These are phyloP conservation scores for Clarias batrachus DNA, from an alignment of 2,113 vertebrate species.

Conservation along the genomic window DNA sequence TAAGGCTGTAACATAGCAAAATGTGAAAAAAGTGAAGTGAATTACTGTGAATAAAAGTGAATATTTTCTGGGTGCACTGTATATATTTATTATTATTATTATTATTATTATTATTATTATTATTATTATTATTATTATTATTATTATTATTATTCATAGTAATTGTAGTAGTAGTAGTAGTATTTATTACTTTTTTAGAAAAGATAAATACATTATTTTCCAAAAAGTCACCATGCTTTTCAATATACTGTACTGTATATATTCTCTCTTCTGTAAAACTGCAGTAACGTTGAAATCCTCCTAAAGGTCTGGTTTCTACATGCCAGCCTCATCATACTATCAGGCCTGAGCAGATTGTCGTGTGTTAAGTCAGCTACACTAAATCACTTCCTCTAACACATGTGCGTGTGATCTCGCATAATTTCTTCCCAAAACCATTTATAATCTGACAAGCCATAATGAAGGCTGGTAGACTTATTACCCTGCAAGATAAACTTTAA, in stretches of 20 bases:
- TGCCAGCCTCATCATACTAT: conserved; percentile 54
- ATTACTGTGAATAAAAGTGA: too few species aligned
- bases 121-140: too few species aligned
- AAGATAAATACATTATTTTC: too few species aligned
- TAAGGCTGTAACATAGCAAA: too few species aligned
- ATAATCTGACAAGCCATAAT: conserved; percentile 78
- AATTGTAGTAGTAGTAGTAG: too few species aligned
- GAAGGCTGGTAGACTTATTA: conserved; percentile 77
- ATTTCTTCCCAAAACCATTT: conserved; percentile 71
- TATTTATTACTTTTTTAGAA: too few species aligned
- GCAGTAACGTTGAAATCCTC: conserved; percentile 19
- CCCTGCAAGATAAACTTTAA: conserved; percentile 81
- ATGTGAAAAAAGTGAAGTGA: too few species aligned
- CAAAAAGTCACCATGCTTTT: too few species aligned
- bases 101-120: too few species aligned
- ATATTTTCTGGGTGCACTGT: too few species aligned
- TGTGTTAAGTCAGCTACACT: conserved; percentile 57
- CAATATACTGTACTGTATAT: conserved; percentile 34
- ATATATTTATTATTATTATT: too few species aligned
- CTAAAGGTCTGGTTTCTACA: conserved; percentile 32
- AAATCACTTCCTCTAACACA: conserved; percentile 69
- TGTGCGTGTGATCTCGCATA: conserved; percentile 73
- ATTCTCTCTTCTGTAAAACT: conserved; percentile 14
- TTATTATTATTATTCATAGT: too few species aligned
- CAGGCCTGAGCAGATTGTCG: conserved; percentile 65